A percentile compares a stretch with the other conserved stretches of the same genome.
Evolutionary conservation across 2,797 vertebrate species (phyloP).

Genomic region (Micropoecilia bifurca): DNA sequence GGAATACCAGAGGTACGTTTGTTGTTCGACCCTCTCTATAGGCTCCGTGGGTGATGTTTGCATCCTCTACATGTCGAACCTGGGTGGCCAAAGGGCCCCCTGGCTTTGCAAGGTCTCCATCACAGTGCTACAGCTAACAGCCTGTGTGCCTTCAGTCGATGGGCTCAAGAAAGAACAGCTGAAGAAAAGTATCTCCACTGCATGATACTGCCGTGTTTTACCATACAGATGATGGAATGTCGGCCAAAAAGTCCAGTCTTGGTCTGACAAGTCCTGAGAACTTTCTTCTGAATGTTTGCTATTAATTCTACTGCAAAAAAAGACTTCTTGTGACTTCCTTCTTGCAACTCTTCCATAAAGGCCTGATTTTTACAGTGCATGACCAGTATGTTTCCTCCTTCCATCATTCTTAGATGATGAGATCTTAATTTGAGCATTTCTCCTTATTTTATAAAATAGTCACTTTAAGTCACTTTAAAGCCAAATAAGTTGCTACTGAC

Average conservation of each 20-base stretch:
- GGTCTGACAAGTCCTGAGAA: no score
- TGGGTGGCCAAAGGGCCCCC: slow-evolving; percentile 59
- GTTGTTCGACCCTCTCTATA: slow-evolving; percentile 44
- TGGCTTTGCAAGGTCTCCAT: slow-evolving; percentile 35
- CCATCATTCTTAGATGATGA: no score
- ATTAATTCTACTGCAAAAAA: no score
- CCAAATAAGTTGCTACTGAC: no score
- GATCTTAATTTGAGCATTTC: no score
- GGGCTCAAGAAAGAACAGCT: slow-evolving; percentile 1
- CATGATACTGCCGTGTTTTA: background rate
- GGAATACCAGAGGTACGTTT: slow-evolving; percentile 50
- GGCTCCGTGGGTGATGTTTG: slow-evolving; percentile 58
- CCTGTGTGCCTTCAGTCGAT: slow-evolving; percentile 50
- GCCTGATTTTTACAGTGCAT: no score
- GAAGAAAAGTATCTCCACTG: background rate
- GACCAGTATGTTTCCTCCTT: no score
- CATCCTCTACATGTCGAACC: slow-evolving; percentile 47
- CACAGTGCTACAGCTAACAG: slow-evolving; percentile 46
- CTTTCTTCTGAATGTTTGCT: no score
- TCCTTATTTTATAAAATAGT: no score
- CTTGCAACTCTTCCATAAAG: no score
- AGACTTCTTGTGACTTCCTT: no score
- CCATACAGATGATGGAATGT: background rate
- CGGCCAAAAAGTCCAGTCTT: background rate
- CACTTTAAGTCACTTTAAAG: no score